A percentile compares a stretch with the other conserved stretches of the same genome.
These are phyloP conservation scores for Lepidothrix coronata DNA, from an alignment of 2,113 vertebrate genomes.

Conservation along the genomic window DNA sequence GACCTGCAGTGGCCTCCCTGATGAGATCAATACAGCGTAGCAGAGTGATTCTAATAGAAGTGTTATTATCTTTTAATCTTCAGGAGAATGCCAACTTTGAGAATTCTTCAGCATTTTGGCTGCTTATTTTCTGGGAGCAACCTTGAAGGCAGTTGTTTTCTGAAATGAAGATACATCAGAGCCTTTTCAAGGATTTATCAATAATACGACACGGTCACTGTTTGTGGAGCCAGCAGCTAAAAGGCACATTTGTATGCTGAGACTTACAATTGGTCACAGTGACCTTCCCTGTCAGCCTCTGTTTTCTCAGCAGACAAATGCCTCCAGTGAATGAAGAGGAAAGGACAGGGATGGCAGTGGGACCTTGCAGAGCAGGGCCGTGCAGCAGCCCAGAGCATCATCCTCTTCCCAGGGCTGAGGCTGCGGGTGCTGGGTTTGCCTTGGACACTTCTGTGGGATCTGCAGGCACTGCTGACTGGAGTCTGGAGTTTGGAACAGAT, in stretches of 20 bases:
- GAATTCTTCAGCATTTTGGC: constrained; percentile 65
- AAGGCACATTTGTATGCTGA: constrained; percentile 74
- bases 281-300: constrained; percentile 79
- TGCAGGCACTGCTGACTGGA: background rate
- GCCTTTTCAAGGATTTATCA: constrained; percentile 79
- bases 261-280: constrained; percentile 56
- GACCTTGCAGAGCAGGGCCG: background rate
- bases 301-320: constrained; percentile 72
- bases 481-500: background rate
- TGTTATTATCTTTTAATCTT: constrained; percentile 86
- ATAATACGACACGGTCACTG: constrained; percentile 61
- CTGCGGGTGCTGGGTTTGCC: background rate
- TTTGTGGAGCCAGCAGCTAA: constrained; percentile 69
- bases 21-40: constrained; percentile 84
- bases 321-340: constrained; percentile 53
- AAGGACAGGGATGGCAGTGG: constrained; percentile 27
- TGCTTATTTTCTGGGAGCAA: constrained; percentile 71
- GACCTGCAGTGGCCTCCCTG: constrained; percentile 82
- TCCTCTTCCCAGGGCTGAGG: background rate
- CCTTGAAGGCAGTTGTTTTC: constrained; percentile 77
- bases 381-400: background rate
- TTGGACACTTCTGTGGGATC: background rate
- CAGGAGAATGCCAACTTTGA: constrained; percentile 73
- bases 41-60: constrained; percentile 81
- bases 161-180: constrained; percentile 81